phyloP scores from a whole-genome alignment of 1,140 invertebrate species.

The Holcopasites calliopsidis region DNA sequence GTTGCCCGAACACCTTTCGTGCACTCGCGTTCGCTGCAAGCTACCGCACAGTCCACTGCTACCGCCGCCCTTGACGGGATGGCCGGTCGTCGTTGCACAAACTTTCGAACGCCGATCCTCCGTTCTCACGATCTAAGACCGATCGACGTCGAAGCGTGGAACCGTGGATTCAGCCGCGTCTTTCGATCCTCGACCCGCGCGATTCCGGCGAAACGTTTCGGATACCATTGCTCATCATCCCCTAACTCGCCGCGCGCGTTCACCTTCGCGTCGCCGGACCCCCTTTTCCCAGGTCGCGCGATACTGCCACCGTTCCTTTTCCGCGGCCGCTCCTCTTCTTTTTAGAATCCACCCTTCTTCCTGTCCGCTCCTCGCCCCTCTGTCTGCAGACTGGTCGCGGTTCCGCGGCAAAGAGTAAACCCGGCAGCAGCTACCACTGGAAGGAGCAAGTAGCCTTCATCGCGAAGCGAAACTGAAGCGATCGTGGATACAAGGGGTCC shows the following conservation, averaged over 20 bases:
- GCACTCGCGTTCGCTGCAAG: too few species aligned
- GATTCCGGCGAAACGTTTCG: background rate
- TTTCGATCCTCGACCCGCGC: background rate
- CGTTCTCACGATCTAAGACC: background rate
- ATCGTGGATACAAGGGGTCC: conserved; percentile 68
- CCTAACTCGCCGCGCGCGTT: too few species aligned
- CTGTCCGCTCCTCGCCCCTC: conserved; percentile 25
- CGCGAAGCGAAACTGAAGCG: conserved; percentile 77
- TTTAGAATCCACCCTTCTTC: conserved; percentile 8
- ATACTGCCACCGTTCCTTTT: background rate
- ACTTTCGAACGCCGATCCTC: background rate
- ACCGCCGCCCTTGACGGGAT: too few species aligned
- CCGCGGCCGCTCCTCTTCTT: background rate
- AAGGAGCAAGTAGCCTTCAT: conserved; percentile 73
- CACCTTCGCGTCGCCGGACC: background rate
- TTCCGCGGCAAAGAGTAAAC: conserved; percentile 37
- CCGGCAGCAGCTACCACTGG: conserved; percentile 47
- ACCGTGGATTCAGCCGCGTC: background rate
- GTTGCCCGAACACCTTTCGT: background rate
- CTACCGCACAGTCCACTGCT: too few species aligned
- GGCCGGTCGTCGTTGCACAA: background rate
- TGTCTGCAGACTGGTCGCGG: conserved; percentile 25
- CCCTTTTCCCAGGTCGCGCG: too few species aligned
- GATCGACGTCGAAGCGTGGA: background rate
- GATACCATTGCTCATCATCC: background rate